These are phyloP conservation scores for Ceratosolen solmsi DNA, from an alignment of 1,140 invertebrate species.

Conservation along the genomic window DNA sequence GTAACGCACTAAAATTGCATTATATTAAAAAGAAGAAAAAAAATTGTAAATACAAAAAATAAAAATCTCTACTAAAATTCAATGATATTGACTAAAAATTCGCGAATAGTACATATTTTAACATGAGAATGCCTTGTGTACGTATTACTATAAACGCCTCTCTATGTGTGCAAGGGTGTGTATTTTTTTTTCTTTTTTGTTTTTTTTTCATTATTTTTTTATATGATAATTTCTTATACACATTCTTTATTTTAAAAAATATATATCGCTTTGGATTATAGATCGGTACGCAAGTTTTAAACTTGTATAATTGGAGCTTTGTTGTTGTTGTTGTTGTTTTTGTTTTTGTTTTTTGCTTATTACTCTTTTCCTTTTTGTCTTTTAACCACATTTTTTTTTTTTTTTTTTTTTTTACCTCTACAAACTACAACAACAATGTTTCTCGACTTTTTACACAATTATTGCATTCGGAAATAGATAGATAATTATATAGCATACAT, in stretches of 20 bases:
- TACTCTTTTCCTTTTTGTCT: neutral
- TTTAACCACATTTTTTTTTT: slow-evolving; percentile 10
- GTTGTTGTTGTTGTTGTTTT: too few species aligned
- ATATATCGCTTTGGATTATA: slow-evolving; percentile 49
- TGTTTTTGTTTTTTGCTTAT: too few species aligned
- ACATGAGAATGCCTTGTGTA: neutral
- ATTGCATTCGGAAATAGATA: slow-evolving; percentile 47
- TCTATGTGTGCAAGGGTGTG: slow-evolving; percentile 6
- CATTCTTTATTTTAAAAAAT: slow-evolving; percentile 40
- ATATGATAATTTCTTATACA: slow-evolving; percentile 38
- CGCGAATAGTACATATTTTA: too few species aligned
- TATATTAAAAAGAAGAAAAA: too few species aligned
- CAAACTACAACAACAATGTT: slow-evolving; percentile 32
- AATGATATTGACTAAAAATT: neutral
- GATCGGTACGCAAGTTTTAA: slow-evolving; percentile 37
- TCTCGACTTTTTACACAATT: slow-evolving; percentile 37
- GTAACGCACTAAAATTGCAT: too few species aligned
- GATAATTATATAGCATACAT: neutral
- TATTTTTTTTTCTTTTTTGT: neutral
- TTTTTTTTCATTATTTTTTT: too few species aligned
- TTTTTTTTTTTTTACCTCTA: too few species aligned
- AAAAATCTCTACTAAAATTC: neutral
- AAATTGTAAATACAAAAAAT: neutral
- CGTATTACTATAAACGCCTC: neutral
- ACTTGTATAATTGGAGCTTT: slow-evolving; percentile 43